phyloP scores from a whole-genome alignment of 2,797 vertebrate species.

The Clarias platycephalus region DNA sequence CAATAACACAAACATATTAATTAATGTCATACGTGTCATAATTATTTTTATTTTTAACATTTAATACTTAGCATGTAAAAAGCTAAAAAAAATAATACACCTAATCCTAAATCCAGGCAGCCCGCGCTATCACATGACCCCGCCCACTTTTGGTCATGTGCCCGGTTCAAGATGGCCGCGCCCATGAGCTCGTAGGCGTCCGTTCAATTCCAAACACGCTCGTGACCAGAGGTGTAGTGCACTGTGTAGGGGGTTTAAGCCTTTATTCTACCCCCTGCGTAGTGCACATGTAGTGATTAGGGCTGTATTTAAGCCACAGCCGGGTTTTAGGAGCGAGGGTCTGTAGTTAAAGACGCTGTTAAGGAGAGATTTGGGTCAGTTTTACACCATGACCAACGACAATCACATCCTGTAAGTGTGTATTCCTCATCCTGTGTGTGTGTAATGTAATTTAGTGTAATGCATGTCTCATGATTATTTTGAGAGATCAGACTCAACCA shows the following conservation, averaged over 20 bases:
- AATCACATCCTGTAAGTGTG: conserved; percentile 8
- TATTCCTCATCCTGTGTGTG: background rate
- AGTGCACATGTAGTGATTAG: background rate
- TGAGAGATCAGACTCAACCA: background rate
- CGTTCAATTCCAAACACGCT: conserved; percentile 1
- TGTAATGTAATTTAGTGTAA: background rate
- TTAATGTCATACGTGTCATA: background rate
- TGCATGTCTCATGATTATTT: background rate
- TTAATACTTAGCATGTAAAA: background rate
- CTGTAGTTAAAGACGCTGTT: background rate
- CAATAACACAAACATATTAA: background rate
- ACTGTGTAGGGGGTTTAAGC: background rate
- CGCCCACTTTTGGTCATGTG: conserved; percentile 61
- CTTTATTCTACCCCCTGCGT: background rate
- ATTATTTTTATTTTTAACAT: background rate
- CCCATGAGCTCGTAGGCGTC: conserved; percentile 16
- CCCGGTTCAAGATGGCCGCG: conserved; percentile 67
- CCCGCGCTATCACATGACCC: background rate
- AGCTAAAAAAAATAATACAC: background rate
- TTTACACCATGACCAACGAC: background rate
- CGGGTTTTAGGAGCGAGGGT: background rate
- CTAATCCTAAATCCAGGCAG: background rate
- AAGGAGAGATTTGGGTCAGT: background rate
- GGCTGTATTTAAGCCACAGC: background rate
- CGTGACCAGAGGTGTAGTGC: background rate